Base-by-base conservation (phyloP, 2,888 invertebrate genomes). In the Pachydiplax longipennis region DNA sequence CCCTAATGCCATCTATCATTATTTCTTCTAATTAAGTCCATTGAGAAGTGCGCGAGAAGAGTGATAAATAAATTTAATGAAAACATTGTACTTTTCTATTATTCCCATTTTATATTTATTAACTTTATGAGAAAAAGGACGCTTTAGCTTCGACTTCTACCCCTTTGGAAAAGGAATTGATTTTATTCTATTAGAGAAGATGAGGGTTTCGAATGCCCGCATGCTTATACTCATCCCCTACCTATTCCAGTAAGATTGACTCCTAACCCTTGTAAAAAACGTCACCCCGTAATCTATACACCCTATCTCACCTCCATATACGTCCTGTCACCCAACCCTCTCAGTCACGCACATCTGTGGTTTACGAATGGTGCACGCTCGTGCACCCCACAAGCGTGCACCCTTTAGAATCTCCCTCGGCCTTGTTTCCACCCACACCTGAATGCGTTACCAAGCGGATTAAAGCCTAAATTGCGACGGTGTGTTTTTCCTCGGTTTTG, bases 261-360 rank as follows among this genome's bases (percentile, higher is more conserved):
- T 73, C 31, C 73, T 13, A 22, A 25, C 22, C 65, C 31, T 73
- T 31, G 3, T 31, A 73, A 25, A 25, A 31, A 73, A 73, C 73
- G 31, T 31, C 31, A 15, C 73, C 13, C 31, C 73, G 73, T 73
- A 73, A 73, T 73, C 25, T 73, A 31, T 25, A 73, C 73, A 13
- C 25, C 73, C 73, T 31, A 73, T 73, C 31, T 10, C 73, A 12
- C 31, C 31, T 25, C 25, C 73, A n/a, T 61, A n/a, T n/a, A 61
- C 61, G 73, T 31, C 73, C 73, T 15, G 73, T 73, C 73, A 22
- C 83, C 53, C 31, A 82, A 48, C 82, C 82, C n/a, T 44, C 82
- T 44, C n/a, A 22, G 83, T 83, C 83, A 83, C 83, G 83, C 83
- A 58, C 83, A 58, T 31, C 83, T 83, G 83, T 83, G 83, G 83